Percentiles rank a stretch among this genome's conserved stretches.
Conservation (phyloP, 2,888 invertebrate genomes). For the Synergus umbraculus region DNA sequence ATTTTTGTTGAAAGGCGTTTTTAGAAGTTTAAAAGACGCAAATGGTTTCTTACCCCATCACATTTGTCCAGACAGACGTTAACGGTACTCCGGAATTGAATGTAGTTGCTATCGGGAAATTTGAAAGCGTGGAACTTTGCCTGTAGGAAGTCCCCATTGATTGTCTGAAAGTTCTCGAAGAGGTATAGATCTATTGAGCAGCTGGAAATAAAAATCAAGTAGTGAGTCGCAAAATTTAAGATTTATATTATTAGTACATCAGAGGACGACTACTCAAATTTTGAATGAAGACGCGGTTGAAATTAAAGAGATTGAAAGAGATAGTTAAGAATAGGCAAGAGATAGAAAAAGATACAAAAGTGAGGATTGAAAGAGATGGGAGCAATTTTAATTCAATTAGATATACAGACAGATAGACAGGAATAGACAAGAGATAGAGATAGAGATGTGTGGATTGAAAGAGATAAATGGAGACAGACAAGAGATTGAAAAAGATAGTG, state of each 20-base stretch:
- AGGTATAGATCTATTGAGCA: slow-evolving; percentile 95
- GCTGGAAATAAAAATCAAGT: slow-evolving; percentile 77
- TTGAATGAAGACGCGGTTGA: too few relatives aligned
- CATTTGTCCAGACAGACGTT: slow-evolving; percentile 94
- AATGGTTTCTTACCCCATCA: slow-evolving; percentile 84
- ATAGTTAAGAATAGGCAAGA: too few relatives aligned
- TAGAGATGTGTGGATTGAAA: too few relatives aligned
- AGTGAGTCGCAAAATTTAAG: not conserved
- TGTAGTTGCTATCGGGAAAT: slow-evolving; percentile 95
- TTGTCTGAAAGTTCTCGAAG: slow-evolving; percentile 94
- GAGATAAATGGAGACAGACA: too few relatives aligned
- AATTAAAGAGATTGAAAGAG: too few relatives aligned
- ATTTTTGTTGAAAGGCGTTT: not conserved
- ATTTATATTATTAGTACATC: not conserved
- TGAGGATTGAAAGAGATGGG: too few relatives aligned
- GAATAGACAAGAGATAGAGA: too few relatives aligned
- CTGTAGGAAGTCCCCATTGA: slow-evolving; percentile 89
- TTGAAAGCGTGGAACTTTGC: slow-evolving; percentile 96
- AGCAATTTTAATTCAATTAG: too few relatives aligned
- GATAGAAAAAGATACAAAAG: too few relatives aligned
- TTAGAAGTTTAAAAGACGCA: slow-evolving; percentile 4
- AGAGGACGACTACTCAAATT: too few relatives aligned
- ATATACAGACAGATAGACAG: too few relatives aligned
- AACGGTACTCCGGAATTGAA: slow-evolving; percentile 94
- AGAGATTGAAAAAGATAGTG: too few relatives aligned